Evolutionary conservation across 92 coral and sea anemone genomes (phyloP), one percentile per base, ranked within the genome.

Genomic region (Palythoa caribaeorum): DNA sequence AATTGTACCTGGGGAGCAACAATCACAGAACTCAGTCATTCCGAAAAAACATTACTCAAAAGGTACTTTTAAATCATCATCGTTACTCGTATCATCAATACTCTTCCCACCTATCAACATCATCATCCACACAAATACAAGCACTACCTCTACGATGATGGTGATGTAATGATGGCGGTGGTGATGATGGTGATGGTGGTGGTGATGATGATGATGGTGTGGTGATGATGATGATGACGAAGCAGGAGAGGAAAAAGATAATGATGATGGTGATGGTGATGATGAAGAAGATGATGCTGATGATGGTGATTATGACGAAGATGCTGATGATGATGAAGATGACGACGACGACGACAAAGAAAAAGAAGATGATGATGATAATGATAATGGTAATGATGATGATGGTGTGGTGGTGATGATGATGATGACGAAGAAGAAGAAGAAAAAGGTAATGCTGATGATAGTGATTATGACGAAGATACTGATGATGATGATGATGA

Each of bases 1-100:
- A 96, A 96, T 91, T 96, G 98, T 78, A 78, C 68, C 98, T 96
- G 91, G 44, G 57, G 81, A 52, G 38, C 60, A 87, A 73, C 53
- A 73, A 78, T 15, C 13, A 21, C 16, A 69, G 28, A 7, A 38
- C 39, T 19, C 47, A 2, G 47, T 70, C 7, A 36, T 3, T 70
- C 6, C 50, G 7, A 44, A 44, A 44, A 44, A 44, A 44, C 50
- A 44, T 44, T 44, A 44, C 50, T 44, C 50, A 44, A 44, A 8
- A 44, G 39, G 1, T 21, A 1, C 7, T 36, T 70, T 28, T 9
- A 28, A 35, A 9, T 70, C 21, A 70, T 7, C 14, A 70, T 70
- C 5, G 21, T 28, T 19, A n/a, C 20, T 15, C 17, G 16, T 28
- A 6, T 15, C 19, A 62, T 17, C 8, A 19, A 1, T 62, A 62